Evolutionary conservation across 2,797 vertebrate species (phyloP).

Genomic region (Triplophysa bombifrons): DNA sequence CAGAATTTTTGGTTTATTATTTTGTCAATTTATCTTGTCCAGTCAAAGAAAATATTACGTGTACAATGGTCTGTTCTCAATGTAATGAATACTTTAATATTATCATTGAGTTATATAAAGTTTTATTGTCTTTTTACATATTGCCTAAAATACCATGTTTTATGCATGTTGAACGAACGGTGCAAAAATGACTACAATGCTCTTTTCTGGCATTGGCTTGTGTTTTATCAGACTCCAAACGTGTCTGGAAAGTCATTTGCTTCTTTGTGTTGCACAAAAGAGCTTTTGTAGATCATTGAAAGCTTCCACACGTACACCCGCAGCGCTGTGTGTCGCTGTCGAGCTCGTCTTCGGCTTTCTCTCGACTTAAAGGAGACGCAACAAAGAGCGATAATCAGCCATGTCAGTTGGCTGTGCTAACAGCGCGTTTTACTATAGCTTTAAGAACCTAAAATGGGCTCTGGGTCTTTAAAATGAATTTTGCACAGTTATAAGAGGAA

Average conservation of each 20-base stretch:
- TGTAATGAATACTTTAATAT: too few relatives aligned
- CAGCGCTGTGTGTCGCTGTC: constrained; percentile 45
- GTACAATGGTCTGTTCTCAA: too few relatives aligned
- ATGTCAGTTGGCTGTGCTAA: constrained; percentile 62
- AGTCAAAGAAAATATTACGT: neutral
- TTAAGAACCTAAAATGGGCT: constrained; percentile 79
- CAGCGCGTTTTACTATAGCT: constrained; percentile 81
- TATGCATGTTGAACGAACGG: too few relatives aligned
- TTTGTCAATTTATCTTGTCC: neutral
- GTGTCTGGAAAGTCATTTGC: neutral
- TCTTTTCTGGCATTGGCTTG: neutral
- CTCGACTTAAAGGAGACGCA: constrained; percentile 86
- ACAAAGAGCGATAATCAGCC: constrained; percentile 78
- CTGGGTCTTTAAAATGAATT: constrained; percentile 80
- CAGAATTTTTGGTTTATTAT: too few relatives aligned
- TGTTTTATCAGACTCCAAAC: neutral
- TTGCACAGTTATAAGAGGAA: constrained; percentile 72
- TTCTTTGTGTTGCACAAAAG: too few relatives aligned
- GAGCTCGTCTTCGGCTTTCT: constrained; percentile 63
- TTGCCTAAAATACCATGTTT: too few relatives aligned
- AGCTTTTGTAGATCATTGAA: neutral
- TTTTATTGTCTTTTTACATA: too few relatives aligned
- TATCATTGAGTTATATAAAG: too few relatives aligned
- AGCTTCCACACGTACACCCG: constrained; percentile 15
- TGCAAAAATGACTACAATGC: too few relatives aligned